A percentile compares a stretch with the other conserved stretches of the same genome.
Evolutionary conservation across 2,113 vertebrate genomes (phyloP).

Genomic region (Trochalopteron elliotii): DNA sequence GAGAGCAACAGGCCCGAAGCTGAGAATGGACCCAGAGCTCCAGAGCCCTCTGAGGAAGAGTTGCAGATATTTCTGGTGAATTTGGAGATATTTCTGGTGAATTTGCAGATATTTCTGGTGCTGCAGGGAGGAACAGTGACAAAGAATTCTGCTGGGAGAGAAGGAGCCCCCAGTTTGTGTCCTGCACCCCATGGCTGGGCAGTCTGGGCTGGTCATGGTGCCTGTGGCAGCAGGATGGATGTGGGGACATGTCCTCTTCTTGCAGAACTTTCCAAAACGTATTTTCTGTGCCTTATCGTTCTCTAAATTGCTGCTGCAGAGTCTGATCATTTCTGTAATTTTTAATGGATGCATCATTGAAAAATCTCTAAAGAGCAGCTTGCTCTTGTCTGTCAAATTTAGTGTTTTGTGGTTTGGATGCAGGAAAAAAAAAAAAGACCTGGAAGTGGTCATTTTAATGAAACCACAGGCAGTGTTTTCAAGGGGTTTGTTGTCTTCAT

Average conservation of each 20-base stretch:
- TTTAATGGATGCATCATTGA: neutral
- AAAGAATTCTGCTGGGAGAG: neutral
- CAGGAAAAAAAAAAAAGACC: neutral
- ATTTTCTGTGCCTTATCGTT: neutral
- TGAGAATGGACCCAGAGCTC: neutral
- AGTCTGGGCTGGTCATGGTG: neutral
- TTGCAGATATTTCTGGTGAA: neutral
- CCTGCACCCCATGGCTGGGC: fast-evolving
- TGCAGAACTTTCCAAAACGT: neutral
- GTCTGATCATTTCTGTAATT: fast-evolving
- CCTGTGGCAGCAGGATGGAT: neutral
- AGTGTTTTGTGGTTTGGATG: neutral
- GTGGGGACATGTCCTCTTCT: neutral
- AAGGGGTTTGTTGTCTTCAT: neutral
- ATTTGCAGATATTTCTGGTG: neutral
- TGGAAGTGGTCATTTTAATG: neutral
- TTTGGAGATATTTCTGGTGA: too few species aligned
- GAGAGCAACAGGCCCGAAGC: neutral
- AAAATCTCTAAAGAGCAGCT: neutral
- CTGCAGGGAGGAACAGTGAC: neutral
- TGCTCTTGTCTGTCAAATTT: neutral
- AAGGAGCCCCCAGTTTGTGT: neutral
- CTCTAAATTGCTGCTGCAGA: neutral
- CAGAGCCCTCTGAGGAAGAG: neutral
- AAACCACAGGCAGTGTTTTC: neutral